Conservation (phyloP, 2,888 invertebrate species). For the Lycocerus yunnanus region DNA sequence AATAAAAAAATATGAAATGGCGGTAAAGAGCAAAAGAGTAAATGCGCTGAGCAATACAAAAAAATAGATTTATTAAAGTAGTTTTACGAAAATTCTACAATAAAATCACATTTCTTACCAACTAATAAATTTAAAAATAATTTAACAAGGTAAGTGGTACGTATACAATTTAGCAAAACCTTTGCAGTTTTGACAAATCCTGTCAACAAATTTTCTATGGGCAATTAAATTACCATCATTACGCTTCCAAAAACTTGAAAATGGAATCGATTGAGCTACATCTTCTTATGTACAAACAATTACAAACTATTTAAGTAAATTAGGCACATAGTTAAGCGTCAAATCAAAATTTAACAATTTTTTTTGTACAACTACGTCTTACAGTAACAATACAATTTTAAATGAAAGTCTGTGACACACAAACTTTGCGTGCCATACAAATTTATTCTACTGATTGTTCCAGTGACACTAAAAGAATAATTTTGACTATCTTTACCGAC, state of each 20-base stretch:
- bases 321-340: background rate
- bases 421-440: constrained; percentile 80
- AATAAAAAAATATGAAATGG: no score
- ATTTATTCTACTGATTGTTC: constrained; percentile 78
- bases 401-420: constrained; percentile 74
- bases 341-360: background rate
- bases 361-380: constrained; percentile 3
- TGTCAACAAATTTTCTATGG: background rate
- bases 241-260: background rate
- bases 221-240: background rate
- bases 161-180: background rate
- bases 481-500: constrained; percentile 44
- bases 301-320: background rate
- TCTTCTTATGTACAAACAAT: background rate
- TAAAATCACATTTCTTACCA: background rate
- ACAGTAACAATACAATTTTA: constrained; percentile 58
- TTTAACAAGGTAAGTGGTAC: background rate
- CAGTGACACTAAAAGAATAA: constrained; percentile 61
- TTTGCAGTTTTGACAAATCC: background rate
- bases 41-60: background rate
- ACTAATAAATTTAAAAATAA: background rate
- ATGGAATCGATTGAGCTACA: background rate
- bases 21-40: no score
- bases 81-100: background rate
- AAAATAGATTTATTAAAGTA: background rate